phyloP scores from a whole-genome alignment of 2,797 vertebrate genomes.

The Ficedula albicollis region DNA sequence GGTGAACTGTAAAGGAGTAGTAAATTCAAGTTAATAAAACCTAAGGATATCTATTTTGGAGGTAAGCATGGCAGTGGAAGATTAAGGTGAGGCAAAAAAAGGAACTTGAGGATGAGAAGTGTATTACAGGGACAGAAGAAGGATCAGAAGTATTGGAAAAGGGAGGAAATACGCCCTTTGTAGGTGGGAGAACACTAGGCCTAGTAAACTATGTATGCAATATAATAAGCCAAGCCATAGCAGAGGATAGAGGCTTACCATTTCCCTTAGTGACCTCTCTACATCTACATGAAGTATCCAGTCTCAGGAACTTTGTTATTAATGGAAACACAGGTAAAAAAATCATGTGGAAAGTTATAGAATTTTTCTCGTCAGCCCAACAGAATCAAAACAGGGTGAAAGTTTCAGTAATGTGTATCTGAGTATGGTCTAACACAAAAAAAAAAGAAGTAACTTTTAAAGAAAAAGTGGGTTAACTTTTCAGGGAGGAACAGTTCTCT shows the following conservation, averaged over 20 bases:
- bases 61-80: not conserved
- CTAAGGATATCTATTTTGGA: not conserved
- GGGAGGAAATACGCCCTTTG: not conserved
- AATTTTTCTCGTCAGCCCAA: not conserved
- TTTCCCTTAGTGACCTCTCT: not conserved
- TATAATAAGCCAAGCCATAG: not conserved
- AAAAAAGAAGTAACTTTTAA: not conserved
- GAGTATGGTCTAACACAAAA: not conserved
- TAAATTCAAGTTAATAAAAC: not conserved
- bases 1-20: not conserved
- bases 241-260: not conserved
- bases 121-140: not conserved
- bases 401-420: not conserved
- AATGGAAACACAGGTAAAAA: not conserved
- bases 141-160: not conserved
- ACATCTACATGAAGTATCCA: not conserved
- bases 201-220: not conserved
- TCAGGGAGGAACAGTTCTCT: not conserved
- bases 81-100: not conserved
- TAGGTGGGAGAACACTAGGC: not conserved
- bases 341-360: not conserved
- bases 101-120: not conserved
- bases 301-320: not conserved
- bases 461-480: not conserved
- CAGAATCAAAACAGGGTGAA: not conserved